phyloP scores from a whole-genome alignment of 2,113 vertebrate species.

The Vombatus ursinus region DNA sequence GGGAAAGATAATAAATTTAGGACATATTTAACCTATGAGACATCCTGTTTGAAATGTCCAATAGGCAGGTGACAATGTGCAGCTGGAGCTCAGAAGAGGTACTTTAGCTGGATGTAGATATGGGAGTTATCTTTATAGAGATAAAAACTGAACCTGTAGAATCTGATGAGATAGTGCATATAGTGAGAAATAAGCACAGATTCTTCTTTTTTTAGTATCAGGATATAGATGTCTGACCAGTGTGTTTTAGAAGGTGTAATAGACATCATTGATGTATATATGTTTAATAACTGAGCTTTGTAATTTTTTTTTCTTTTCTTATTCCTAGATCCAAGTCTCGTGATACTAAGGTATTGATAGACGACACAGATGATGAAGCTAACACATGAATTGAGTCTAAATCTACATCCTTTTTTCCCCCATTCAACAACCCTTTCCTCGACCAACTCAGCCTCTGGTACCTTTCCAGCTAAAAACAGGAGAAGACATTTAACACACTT shows the following conservation, averaged over 20 bases:
- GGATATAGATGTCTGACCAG: slow-evolving; percentile 15
- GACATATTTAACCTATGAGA: not conserved
- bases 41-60: not conserved
- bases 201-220: not conserved
- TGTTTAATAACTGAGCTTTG: slow-evolving; percentile 36
- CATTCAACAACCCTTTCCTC: slow-evolving; percentile 81
- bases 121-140: not conserved
- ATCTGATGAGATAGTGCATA: not conserved
- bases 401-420: slow-evolving; percentile 79
- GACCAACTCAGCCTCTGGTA: slow-evolving; percentile 83
- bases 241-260: not conserved
- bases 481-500: slow-evolving; percentile 83
- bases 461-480: slow-evolving; percentile 85
- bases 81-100: not conserved
- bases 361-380: slow-evolving; percentile 96
- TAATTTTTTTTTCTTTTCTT: slow-evolving; percentile 38
- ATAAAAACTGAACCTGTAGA: not conserved
- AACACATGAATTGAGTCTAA: slow-evolving; percentile 91
- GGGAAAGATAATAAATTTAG: not conserved
- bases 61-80: not conserved
- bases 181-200: not conserved
- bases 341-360: slow-evolving; percentile 98
- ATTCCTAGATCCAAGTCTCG: slow-evolving; percentile 90
- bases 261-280: not conserved
- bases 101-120: not conserved